Evolutionary conservation across 1,140 invertebrate species (phyloP), one percentile per base, ranked within the genome.

Genomic region (Scaptomyza hsui): DNA sequence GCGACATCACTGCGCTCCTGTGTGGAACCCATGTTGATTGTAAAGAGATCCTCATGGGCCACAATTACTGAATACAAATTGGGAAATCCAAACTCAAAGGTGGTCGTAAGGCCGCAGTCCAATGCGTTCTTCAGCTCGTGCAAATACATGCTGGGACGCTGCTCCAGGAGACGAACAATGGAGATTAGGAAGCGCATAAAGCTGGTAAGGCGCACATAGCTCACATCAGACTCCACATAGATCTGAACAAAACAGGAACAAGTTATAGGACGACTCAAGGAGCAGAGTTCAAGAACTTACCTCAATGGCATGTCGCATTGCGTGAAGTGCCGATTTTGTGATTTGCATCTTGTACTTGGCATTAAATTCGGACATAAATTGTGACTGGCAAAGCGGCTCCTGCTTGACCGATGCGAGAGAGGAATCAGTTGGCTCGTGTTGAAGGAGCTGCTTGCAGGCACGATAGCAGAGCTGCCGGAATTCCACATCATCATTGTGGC

Each of bases 31-130:
- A 60, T 55, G 42, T 76, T 78, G 6, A 90, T 12, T 0, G 72
- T 70, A 45, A 91, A 91, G 7, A 94, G 92, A 72, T 94, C 93
- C 6, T 92, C 91, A 21, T 94, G 92, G 2, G 93, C 91, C 61
- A 92, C 90, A n/a, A 95, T 88, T 7, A 95, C 68, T 3, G 91
- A 67, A 26, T 82, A 85, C 0, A 92, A 51, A 63, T 91, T 93
- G 0, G 93, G 92, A 73, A 92, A 94, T 5, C 89, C 89, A 35
- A 78, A 91, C 37, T 89, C 82, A 67, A 91, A 91, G 1, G 83
- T 86, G 15, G 75, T 76, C 9, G 24, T 69, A 5, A 90, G 35
- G 9, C 56, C 65, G 26, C 78, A 88, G 18, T 89, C 65, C 41
- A 90, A 32, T 5, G 68, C 63, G 7, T 4, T 65, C 47, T 89